Base-by-base conservation (phyloP, 2,888 invertebrate species). In the Acanthosoma haemorrhoidale region DNA sequence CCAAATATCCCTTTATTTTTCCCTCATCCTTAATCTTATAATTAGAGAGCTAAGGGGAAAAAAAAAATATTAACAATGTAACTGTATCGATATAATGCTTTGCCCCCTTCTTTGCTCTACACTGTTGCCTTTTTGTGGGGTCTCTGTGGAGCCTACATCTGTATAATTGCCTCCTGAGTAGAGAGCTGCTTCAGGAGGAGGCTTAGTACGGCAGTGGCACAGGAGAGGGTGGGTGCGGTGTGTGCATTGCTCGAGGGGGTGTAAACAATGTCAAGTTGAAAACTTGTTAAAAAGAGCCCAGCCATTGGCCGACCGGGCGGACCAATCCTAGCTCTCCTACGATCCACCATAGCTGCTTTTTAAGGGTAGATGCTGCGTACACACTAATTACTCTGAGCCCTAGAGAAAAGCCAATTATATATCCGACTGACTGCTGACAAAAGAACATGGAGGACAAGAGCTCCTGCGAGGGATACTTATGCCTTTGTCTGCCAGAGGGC, bases 251-350 rank as follows among this genome's bases (percentile, higher is more conserved):
- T 21, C 43, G 21, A 43, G 43, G 21, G 39, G 43, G 43, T 16
- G 60, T 60, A 60, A 60, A 60, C 60, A 60, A 60, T 60, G 60
- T 60, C 60, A 34, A 60, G 60, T 34, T 18, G 60, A 18, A 32
- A 34, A 60, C 60, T 60, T 60, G 60, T 60, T 60, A 60, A 60
- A 60, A 60, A 34, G 32, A 32, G 34, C 32, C 2, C 31, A 13
- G 32, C 60, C 60, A 60, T 60, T 60, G 60, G 60, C 18, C 36
- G 32, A 9, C 5, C 16, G 11, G 15, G 32, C n/a, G 6, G 13
- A 13, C 60, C 60, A 60, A 60, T 60, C 32, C 16, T 11, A 34
- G 18, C 1, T 29, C 60, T 60, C 11, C 36, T 15, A 13, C 2
- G 16, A 18, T 34, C 60, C 60, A 34, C 60, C 60, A 60, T 60